phyloP scores from a whole-genome alignment of 2,888 invertebrate genomes.

The Drosophila multiciliata region DNA sequence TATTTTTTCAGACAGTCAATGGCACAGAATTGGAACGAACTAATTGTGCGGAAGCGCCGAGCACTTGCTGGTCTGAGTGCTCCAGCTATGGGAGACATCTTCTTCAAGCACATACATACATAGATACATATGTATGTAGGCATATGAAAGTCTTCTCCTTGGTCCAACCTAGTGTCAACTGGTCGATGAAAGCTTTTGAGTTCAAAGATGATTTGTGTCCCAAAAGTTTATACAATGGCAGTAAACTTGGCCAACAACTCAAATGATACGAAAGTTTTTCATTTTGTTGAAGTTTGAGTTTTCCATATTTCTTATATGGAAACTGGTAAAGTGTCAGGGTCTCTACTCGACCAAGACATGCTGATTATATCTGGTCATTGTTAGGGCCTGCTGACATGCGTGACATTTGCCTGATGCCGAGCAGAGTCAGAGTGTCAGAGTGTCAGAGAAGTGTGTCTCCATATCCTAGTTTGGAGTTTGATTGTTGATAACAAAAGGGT shows the following conservation, averaged over 20 bases:
- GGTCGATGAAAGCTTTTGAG: constrained; percentile 49
- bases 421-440: constrained; percentile 35
- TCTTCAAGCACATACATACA: background rate
- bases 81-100: constrained; percentile 51
- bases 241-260: constrained; percentile 56
- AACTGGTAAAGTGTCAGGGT: constrained; percentile 48
- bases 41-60: constrained; percentile 76
- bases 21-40: constrained; percentile 63
- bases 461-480: constrained; percentile 30
- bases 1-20: constrained; percentile 25
- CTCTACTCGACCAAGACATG: constrained; percentile 37
- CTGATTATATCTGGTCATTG: constrained; percentile 70
- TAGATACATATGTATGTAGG: background rate
- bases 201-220: constrained; percentile 66
- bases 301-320: constrained; percentile 33
- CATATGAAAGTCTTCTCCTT: background rate
- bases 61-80: constrained; percentile 52
- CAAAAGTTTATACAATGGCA: constrained; percentile 71
- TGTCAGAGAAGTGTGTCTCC: constrained; percentile 52
- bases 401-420: constrained; percentile 64
- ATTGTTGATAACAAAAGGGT: constrained; percentile 62
- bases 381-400: constrained; percentile 65
- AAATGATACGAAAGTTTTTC: constrained; percentile 66
- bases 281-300: constrained; percentile 40
- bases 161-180: constrained; percentile 58